These are phyloP conservation scores for Holocentrus rufus DNA, from an alignment of 2,797 vertebrate species.

Conservation along the genomic window DNA sequence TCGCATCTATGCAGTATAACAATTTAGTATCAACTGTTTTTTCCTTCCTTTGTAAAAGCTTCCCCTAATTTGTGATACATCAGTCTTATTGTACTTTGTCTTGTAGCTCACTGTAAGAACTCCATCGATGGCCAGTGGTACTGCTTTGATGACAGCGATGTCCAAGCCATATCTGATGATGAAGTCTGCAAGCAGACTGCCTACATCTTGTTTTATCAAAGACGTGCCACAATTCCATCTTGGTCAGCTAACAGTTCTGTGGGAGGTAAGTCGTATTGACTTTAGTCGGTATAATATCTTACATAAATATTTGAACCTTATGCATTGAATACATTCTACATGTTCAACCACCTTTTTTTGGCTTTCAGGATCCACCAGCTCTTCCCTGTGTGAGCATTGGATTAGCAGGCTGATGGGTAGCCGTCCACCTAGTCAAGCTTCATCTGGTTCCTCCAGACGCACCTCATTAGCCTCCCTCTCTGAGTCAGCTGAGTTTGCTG, in stretches of 20 bases:
- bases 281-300: neutral
- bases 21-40: neutral
- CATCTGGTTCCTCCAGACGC: conserved; percentile 93
- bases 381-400: conserved; percentile 98
- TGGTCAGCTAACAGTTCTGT: conserved; percentile 99
- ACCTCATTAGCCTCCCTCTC: conserved; percentile 95
- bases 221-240: conserved; percentile 92
- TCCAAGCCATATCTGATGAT: conserved; percentile 90
- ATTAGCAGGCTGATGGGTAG: conserved; percentile 95
- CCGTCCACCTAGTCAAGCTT: conserved; percentile 94
- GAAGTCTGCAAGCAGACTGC: conserved; percentile 94
- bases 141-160: conserved; percentile 97
- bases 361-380: conserved; percentile 93
- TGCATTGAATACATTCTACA: neutral
- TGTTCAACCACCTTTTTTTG: conserved; percentile 28
- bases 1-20: too few relatives aligned
- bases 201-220: conserved; percentile 98
- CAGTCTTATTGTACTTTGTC: neutral
- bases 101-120: conserved; percentile 95
- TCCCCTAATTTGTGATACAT: neutral
- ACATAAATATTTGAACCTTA: neutral
- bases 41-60: neutral
- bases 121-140: conserved; percentile 98
- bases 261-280: conserved; percentile 83
- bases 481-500: conserved; percentile 93